Conservation (phyloP, 2,113 vertebrate genomes). For the Nesoenas mayeri region DNA sequence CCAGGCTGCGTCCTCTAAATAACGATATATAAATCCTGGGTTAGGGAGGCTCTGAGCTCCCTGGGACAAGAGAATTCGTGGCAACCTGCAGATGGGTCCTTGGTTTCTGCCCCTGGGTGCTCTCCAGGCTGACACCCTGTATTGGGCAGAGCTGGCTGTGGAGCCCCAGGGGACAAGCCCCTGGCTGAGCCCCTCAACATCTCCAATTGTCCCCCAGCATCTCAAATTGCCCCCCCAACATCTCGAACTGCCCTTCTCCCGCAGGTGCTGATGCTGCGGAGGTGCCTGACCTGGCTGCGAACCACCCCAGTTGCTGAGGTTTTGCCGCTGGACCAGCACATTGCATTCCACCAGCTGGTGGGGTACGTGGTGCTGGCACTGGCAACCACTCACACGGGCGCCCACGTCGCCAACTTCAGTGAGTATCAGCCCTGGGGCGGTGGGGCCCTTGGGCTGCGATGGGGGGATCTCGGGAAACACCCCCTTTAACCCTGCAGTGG, state of each 20-base stretch:
- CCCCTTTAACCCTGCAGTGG: rapidly evolving
- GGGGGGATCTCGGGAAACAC: neutral
- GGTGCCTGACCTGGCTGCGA: slow-evolving; percentile 84
- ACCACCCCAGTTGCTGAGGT: slow-evolving; percentile 79
- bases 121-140: neutral
- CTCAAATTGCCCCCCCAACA: rapidly evolving
- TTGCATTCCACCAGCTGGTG: slow-evolving; percentile 85
- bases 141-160: neutral
- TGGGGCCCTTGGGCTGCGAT: rapidly evolving
- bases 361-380: slow-evolving; percentile 79
- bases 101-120: neutral
- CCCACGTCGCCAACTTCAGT: slow-evolving; percentile 85
- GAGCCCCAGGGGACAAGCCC: neutral
- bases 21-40: rapidly evolving
- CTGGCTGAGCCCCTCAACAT: neutral
- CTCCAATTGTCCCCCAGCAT: rapidly evolving
- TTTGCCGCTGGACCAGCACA: slow-evolving; percentile 85
- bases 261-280: slow-evolving; percentile 87
- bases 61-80: rapidly evolving
- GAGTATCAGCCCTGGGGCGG: neutral
- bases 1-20: neutral
- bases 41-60: neutral
- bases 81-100: no score
- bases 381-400: slow-evolving; percentile 73
- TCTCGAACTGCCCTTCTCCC: neutral